These are phyloP conservation scores for Tinea pellionella DNA, from an alignment of 2,888 invertebrate genomes.

Conservation along the genomic window DNA sequence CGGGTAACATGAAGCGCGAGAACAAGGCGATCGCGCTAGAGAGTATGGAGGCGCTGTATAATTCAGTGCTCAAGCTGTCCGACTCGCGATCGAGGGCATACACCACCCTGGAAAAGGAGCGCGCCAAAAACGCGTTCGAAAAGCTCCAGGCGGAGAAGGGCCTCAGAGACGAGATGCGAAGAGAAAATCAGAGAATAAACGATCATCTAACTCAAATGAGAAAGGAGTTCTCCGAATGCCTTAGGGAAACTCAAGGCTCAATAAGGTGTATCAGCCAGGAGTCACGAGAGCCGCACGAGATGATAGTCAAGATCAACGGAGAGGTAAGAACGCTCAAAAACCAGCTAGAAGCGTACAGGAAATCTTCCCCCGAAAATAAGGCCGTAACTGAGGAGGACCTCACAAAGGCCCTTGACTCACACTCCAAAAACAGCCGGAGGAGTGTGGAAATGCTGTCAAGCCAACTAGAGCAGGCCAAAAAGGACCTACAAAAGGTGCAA, in stretches of 20 bases:
- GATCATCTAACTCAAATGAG: not conserved
- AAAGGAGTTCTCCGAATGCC: too few species aligned
- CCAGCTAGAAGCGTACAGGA: too few species aligned
- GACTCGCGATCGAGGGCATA: slow-evolving; percentile 19
- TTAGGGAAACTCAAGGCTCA: too few species aligned
- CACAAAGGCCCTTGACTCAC: too few species aligned
- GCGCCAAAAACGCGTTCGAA: slow-evolving; percentile 17
- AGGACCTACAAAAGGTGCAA: too few species aligned
- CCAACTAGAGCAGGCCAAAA: too few species aligned
- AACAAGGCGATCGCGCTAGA: slow-evolving; percentile 17
- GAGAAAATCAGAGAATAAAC: not conserved
- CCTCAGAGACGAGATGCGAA: slow-evolving; percentile 6
- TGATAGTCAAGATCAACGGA: not conserved
- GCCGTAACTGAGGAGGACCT: too few species aligned
- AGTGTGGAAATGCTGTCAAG: too few species aligned
- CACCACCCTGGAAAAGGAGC: slow-evolving; percentile 18
- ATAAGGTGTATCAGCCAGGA: not conserved
- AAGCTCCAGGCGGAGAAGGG: slow-evolving; percentile 16
- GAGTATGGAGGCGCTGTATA: slow-evolving; percentile 18
- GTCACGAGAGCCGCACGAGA: not conserved
- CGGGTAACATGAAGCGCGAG: slow-evolving; percentile 21
- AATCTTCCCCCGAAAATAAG: too few species aligned
- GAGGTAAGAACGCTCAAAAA: not conserved
- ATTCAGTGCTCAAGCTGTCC: slow-evolving; percentile 18
- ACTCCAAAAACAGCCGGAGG: too few species aligned